Evolutionary conservation across 2,797 vertebrate genomes (phyloP).

Genomic region (Rhinogobio ventralis): DNA sequence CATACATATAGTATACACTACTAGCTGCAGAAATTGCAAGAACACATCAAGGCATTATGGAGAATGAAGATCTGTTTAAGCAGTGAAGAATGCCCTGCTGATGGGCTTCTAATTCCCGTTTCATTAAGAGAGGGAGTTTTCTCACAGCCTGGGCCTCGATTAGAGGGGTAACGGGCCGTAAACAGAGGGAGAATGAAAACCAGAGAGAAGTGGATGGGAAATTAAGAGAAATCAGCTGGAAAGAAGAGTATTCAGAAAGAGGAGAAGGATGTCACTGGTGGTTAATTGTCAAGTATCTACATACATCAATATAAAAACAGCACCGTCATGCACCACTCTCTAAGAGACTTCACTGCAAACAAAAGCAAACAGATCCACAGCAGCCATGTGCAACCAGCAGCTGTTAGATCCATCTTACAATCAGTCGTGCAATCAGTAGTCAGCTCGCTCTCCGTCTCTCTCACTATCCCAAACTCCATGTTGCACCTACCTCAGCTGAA

Average conservation of each 20-base stretch:
- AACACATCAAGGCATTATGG: slow-evolving; percentile 37
- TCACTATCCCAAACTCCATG: slow-evolving; percentile 54
- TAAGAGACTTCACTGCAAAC: slow-evolving; percentile 21
- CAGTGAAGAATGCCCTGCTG: slow-evolving; percentile 49
- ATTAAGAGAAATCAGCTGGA: slow-evolving; percentile 21
- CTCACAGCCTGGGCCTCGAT: slow-evolving; percentile 56
- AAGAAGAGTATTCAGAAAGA: background rate
- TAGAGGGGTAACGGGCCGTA: slow-evolving; percentile 47
- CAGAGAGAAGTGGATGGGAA: slow-evolving; percentile 1
- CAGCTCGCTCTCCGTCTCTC: slow-evolving; percentile 2
- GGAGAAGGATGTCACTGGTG: slow-evolving; percentile 3
- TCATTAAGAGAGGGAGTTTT: slow-evolving; percentile 53
- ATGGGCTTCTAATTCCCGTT: slow-evolving; percentile 59
- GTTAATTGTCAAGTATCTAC: background rate
- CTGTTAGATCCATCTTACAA: slow-evolving; percentile 14
- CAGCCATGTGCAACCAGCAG: slow-evolving; percentile 2
- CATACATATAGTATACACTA: background rate
- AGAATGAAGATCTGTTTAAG: slow-evolving; percentile 51
- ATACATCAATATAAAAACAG: slow-evolving; percentile 1
- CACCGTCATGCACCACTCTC: slow-evolving; percentile 10
- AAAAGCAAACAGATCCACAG: slow-evolving; percentile 16
- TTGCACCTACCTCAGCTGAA: slow-evolving; percentile 71
- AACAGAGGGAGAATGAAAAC: slow-evolving; percentile 4
- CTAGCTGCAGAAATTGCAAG: background rate
- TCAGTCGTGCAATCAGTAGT: slow-evolving; percentile 30